Percentiles rank a stretch among this genome's conserved stretches.
phyloP scores from a whole-genome alignment of 2,888 invertebrate genomes.

The Trachelus tabidus region DNA sequence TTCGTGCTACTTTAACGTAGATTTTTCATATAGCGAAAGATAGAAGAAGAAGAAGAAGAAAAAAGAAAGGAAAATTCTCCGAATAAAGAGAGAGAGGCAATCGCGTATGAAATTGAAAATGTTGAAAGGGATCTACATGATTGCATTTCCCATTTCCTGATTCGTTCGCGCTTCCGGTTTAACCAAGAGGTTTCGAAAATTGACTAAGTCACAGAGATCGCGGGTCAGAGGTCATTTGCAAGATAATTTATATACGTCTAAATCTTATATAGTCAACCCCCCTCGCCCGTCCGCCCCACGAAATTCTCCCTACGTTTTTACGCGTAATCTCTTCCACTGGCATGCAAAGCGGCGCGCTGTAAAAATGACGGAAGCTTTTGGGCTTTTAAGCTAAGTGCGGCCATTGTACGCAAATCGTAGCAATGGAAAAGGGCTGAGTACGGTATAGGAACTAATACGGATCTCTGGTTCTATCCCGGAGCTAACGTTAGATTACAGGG shows the following conservation, averaged over 20 bases:
- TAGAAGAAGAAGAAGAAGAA: not conserved
- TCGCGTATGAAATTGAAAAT: not conserved
- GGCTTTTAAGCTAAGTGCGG: slow-evolving; percentile 43
- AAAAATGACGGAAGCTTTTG: slow-evolving; percentile 24
- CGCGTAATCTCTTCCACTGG: slow-evolving; percentile 34
- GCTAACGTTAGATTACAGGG: not conserved
- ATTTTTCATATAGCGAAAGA: not conserved
- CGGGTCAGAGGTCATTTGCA: not conserved
- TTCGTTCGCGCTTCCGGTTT: not conserved
- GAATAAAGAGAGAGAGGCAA: not conserved
- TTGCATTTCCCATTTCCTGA: not conserved
- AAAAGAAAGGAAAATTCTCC: not conserved
- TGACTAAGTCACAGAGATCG: not conserved
- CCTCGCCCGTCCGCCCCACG: accelerated
- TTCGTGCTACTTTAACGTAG: not conserved
- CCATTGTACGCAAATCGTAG: slow-evolving; percentile 29
- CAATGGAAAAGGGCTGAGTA: not conserved
- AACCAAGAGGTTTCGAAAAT: not conserved
- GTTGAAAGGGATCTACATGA: not conserved
- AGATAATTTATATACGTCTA: not conserved
- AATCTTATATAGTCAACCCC: not conserved
- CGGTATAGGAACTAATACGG: not conserved
- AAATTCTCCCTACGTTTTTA: not conserved
- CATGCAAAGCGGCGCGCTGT: slow-evolving; percentile 27
- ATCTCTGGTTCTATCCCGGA: not conserved